Conservation (phyloP, 2,113 vertebrate genomes). For the Brachypodius melanocephalos region DNA sequence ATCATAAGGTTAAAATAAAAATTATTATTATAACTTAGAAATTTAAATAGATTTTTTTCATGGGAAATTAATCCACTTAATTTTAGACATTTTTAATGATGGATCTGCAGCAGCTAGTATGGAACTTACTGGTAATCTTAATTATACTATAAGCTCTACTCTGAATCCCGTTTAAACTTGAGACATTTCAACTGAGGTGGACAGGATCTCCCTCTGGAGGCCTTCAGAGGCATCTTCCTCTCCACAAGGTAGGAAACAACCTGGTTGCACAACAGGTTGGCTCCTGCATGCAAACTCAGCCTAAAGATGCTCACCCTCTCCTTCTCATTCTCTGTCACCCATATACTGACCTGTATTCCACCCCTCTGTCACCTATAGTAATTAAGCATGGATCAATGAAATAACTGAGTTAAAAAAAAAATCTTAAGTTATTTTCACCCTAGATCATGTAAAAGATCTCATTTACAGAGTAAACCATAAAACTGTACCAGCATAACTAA, state of each 20-base stretch:
- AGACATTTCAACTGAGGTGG: background rate
- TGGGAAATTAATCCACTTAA: background rate
- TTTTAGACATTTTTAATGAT: background rate
- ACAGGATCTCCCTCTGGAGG: conserved; percentile 64
- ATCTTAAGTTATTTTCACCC: background rate
- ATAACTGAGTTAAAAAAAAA: background rate
- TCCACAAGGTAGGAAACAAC: background rate
- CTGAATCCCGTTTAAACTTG: background rate
- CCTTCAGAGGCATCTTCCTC: conserved; percentile 26
- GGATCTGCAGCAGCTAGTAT: background rate
- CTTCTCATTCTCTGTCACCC: background rate
- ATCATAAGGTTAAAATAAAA: background rate
- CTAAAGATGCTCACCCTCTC: background rate
- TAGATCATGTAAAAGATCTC: background rate
- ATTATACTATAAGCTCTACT: background rate
- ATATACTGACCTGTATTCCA: background rate
- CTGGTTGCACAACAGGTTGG: background rate
- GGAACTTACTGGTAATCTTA: background rate
- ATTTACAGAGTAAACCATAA: background rate
- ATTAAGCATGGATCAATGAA: background rate
- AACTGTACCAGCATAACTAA: background rate
- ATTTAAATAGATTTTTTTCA: background rate
- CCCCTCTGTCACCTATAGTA: background rate
- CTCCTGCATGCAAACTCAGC: background rate
- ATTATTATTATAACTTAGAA: background rate